Conservation (phyloP, 2,888 invertebrate genomes). For the Hedychridium roseum region DNA sequence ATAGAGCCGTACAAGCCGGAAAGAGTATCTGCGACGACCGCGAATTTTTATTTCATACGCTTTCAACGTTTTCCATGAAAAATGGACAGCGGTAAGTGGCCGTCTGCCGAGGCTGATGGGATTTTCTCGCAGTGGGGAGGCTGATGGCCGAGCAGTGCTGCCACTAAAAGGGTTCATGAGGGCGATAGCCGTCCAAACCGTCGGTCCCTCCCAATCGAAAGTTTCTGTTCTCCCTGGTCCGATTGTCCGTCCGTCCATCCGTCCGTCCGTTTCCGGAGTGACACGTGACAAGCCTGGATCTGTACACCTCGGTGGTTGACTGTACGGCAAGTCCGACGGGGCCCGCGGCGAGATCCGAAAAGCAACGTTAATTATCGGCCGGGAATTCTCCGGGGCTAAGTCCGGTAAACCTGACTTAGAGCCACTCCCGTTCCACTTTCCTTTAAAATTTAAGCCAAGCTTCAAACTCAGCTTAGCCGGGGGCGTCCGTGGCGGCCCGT, state of each 20-base stretch:
- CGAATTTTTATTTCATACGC: constrained; percentile 30
- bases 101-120: constrained; percentile 19
- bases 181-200: too few species aligned
- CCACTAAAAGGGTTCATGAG: constrained; percentile 19
- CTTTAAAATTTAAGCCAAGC: constrained; percentile 36
- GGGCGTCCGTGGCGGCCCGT: constrained; percentile 13
- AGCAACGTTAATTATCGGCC: constrained; percentile 30
- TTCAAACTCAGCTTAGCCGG: constrained; percentile 30
- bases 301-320: too few species aligned
- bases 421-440: constrained; percentile 24
- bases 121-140: constrained; percentile 26
- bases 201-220: too few species aligned
- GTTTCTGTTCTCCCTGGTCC: too few species aligned
- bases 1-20: too few species aligned
- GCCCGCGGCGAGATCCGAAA: constrained; percentile 12
- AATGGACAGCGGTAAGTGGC: constrained; percentile 24
- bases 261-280: too few species aligned
- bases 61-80: constrained; percentile 15
- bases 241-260: too few species aligned
- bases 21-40: neutral
- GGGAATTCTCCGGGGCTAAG: constrained; percentile 27
- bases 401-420: constrained; percentile 36
- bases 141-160: constrained; percentile 15
- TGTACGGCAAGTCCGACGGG: too few species aligned
- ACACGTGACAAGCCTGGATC: too few species aligned